Conservation (phyloP, 2,797 vertebrate species). For the Dendrocincla tyrannina region DNA sequence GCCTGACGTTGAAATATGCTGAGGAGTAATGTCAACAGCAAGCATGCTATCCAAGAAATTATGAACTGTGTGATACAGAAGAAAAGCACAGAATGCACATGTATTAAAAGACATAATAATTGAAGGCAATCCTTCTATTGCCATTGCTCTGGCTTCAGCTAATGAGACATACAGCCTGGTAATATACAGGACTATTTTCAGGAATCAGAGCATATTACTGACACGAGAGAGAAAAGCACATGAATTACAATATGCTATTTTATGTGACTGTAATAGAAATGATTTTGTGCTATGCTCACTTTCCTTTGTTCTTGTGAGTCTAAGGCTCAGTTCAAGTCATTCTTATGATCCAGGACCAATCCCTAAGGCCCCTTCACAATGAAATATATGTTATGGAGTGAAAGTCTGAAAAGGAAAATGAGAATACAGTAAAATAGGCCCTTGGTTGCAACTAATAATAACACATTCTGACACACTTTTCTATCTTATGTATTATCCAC, state of each 20-base stretch:
- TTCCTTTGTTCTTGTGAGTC: not conserved
- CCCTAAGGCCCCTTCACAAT: not conserved
- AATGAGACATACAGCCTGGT: not conserved
- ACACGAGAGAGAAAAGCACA: not conserved
- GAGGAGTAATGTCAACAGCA: not conserved
- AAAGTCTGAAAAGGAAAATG: not conserved
- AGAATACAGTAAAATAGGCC: not conserved
- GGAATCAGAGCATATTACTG: not conserved
- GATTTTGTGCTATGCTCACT: not conserved
- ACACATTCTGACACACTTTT: not conserved
- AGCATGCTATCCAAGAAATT: not conserved
- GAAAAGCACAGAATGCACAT: not conserved
- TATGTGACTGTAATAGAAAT: not conserved
- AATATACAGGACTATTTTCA: not conserved
- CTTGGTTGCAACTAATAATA: not conserved
- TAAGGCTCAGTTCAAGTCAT: not conserved
- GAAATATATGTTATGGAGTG: not conserved
- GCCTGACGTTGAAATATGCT: not conserved
- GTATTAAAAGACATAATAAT: not conserved
- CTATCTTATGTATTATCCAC: not conserved
- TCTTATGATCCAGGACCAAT: not conserved
- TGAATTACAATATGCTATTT: not conserved
- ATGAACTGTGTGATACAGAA: not conserved
- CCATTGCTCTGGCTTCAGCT: not conserved
- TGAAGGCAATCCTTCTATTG: not conserved